Base-by-base conservation (phyloP, 2,888 invertebrate genomes). In the Adelognathus sp. region DNA sequence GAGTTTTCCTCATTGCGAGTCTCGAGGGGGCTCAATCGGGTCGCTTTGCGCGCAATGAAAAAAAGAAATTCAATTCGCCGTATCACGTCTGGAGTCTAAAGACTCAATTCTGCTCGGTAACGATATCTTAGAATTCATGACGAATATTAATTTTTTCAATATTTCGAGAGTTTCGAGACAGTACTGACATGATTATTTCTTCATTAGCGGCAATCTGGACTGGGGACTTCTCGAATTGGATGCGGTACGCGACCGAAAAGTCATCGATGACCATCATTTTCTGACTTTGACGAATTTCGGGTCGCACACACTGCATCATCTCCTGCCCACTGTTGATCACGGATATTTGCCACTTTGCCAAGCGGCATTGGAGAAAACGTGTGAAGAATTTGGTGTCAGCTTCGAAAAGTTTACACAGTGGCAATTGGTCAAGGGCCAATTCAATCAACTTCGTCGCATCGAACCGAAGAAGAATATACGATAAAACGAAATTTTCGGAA, bases 281-380 rank as follows among this genome's bases (percentile, higher is more conserved):
- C 91, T 95, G 79, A 94, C 94, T 0, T 89, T 97, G 67, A 95
- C 95, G 0, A 93, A 94, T 77, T 97, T 96, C 85, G 97, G 97
- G 0, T 95, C 96, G 76, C 97, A 97, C 87, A 93, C 93, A 0
- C 91, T 97, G 1, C 97, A 97, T 89, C 97, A 97, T 90, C 92
- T 97, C 18, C 95, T 97, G 84, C 97, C 97, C 0, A 95, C 96
- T 0, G 85, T 97, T 33, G 97, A 97, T 88, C 97, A 97, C 85
- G 94, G 94, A 0, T 93, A 95, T 73, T 90, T 97, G 11, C 93
- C 94, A 6, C 93, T 94, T 61, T 92, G 97, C 2, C 94, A 95
- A 87, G 94, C 95, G 0, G 93, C 93, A 0, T 92, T 95, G 9
- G 83, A 94, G 5, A 92, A 95, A 80, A 95, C 95, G 29, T 94